These are phyloP conservation scores for Pycnonotus jocosus DNA, from an alignment of 2,113 vertebrate species.

Conservation along the genomic window DNA sequence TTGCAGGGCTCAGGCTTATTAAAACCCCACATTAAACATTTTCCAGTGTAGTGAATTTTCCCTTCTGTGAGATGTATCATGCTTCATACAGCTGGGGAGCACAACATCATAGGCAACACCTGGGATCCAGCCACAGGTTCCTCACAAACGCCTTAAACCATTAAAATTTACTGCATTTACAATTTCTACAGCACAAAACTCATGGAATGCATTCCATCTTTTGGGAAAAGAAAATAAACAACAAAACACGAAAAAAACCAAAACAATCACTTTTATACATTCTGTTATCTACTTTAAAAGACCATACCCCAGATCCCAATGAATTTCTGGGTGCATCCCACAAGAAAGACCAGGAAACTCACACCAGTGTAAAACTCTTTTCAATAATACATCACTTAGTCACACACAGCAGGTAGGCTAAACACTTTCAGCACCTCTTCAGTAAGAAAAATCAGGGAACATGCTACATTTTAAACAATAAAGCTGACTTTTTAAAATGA, in stretches of 20 bases:
- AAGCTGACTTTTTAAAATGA: background rate
- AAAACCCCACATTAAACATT: background rate
- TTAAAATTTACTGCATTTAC: background rate
- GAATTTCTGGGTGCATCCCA: background rate
- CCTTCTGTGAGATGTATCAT: background rate
- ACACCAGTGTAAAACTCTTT: background rate
- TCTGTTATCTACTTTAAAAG: background rate
- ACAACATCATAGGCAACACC: background rate
- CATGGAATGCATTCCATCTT: background rate
- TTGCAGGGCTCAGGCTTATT: background rate
- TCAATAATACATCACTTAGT: background rate
- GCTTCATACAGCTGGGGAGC: background rate
- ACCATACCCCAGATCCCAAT: background rate
- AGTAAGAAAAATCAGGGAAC: background rate
- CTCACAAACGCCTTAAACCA: background rate
- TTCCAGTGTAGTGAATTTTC: background rate
- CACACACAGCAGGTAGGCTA: background rate
- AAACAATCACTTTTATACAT: background rate
- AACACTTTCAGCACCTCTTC: background rate
- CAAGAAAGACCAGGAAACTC: background rate
- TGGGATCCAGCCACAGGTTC: background rate
- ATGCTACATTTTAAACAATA: background rate
- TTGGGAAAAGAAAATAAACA: background rate
- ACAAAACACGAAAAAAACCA: fast-evolving
- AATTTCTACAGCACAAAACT: fast-evolving